These are phyloP conservation scores for Bradypus variegatus DNA, from an alignment of 2,797 vertebrate species.

Conservation along the genomic window DNA sequence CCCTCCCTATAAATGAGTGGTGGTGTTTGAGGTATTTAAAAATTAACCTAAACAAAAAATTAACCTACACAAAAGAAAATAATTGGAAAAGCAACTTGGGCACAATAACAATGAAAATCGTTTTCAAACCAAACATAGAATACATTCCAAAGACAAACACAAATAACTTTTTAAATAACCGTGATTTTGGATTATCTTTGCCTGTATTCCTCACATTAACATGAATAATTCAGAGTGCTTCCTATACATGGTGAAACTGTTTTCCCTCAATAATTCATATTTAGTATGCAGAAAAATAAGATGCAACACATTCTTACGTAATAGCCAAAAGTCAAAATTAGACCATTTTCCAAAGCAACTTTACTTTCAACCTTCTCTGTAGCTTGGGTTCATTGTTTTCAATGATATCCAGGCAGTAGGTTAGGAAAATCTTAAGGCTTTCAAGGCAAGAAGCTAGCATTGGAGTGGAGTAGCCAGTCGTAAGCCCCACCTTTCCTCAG, in stretches of 20 bases:
- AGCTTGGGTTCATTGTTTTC: not conserved
- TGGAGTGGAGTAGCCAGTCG: not conserved
- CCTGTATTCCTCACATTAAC: constrained; percentile 50
- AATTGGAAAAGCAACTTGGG: constrained; percentile 51
- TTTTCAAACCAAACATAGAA: constrained; percentile 29
- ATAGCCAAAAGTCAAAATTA: constrained; percentile 43
- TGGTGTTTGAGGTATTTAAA: constrained; percentile 23
- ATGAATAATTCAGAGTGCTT: constrained; percentile 52
- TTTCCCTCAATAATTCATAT: constrained; percentile 55
- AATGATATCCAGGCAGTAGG: not conserved
- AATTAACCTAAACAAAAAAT: constrained; percentile 56
- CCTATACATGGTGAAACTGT: constrained; percentile 19
- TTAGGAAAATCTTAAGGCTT: not conserved
- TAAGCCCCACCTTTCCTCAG: not conserved
- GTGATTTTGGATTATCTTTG: constrained; percentile 50
- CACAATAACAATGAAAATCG: constrained; percentile 33
- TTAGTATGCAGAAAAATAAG: constrained; percentile 46
- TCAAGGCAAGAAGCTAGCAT: not conserved
- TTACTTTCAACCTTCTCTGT: constrained; percentile 22
- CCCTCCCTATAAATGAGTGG: constrained; percentile 30
- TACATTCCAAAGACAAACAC: constrained; percentile 49
- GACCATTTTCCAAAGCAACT: constrained; percentile 45
- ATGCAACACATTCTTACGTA: constrained; percentile 14
- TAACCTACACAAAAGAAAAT: constrained; percentile 54
- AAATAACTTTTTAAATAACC: constrained; percentile 54